Evolutionary conservation across 2,797 vertebrate genomes (phyloP), one percentile per base, ranked within the genome.

Genomic region (Acrossocheilus wenchowensis): DNA sequence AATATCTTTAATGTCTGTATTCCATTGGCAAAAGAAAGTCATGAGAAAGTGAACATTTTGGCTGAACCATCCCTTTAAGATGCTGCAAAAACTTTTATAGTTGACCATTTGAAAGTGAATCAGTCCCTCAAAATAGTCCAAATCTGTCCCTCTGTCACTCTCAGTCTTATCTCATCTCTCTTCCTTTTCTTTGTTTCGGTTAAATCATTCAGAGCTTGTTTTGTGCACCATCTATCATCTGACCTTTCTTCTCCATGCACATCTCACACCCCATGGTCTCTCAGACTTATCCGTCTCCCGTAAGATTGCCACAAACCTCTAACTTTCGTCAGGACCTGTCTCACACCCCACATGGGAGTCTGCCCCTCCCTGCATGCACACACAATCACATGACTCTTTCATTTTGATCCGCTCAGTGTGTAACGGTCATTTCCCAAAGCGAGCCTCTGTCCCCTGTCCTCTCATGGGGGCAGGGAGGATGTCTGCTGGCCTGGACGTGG

Each of bases 371-470:
- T 5, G 26, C 52, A 68, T 15, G 54, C 52, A 75, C 11, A 75
- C n/a, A 54, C 78, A 81, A 74, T 75, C 78, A 80, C 75, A 74
- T 75, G 43, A 52, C 85, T 75, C 85, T 74, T 87, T 73, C 73
- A 90, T 66, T 81, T 83, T 83, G 69, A 43, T 66, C 81, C 74
- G 85, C 86, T 87, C 90, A 88, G 83, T 69, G 57, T 79, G 73
- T 87, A 90, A 90, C 87, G 83, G 88, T 89, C 86, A 86, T 78
- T 89, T 88, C 72, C 84, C 48, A 87, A 84, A 81, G 79, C 54
- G 48, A 86, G 82, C 57, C 77, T 86, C 88, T 88, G 85, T 88
- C 85, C 69, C 66, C 62, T 78, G 34, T 84, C 78, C 83, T 78
- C 78, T 80, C 82, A 36, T 85, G 68, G 81, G 86, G 80, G 86